Conservation (phyloP, 1,140 invertebrate genomes). For the Camponotus pennsylvanicus region DNA sequence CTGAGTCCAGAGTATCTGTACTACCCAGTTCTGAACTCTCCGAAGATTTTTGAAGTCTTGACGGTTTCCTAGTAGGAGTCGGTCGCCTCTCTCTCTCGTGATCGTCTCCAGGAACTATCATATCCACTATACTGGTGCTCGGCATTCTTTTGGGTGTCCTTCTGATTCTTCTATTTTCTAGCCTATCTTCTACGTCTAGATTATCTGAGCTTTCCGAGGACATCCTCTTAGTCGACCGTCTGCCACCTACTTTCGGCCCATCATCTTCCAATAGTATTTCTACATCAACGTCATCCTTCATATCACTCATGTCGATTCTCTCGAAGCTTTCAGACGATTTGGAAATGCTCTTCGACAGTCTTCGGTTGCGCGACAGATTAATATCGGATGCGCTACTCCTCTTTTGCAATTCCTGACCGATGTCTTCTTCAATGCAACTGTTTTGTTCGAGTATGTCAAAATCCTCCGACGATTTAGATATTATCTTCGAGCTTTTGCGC, state of each 20-base stretch:
- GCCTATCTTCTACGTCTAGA: conserved; percentile 78
- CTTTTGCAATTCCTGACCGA: conserved; percentile 76
- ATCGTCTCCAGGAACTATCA: conserved; percentile 60
- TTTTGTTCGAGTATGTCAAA: conserved; percentile 78
- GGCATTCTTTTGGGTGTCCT: conserved; percentile 78
- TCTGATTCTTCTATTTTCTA: conserved; percentile 75
- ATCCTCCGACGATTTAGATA: conserved; percentile 84
- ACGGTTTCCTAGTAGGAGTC: conserved; percentile 70
- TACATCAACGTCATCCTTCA: conserved; percentile 50
- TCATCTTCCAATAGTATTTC: conserved; percentile 27
- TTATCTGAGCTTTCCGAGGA: conserved; percentile 84
- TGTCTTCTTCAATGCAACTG: conserved; percentile 18
- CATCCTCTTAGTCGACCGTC: conserved; percentile 70
- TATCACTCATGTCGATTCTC: conserved; percentile 70
- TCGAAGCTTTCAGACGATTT: conserved; percentile 82
- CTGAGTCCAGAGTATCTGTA: conserved; percentile 83
- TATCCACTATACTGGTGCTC: conserved; percentile 77
- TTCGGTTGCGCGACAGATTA: conserved; percentile 75
- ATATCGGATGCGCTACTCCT: conserved; percentile 82
- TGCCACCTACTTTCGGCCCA: conserved; percentile 38
- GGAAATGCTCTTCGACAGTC: conserved; percentile 72
- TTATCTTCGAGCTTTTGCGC: conserved; percentile 73
- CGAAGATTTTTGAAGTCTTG: conserved; percentile 83
- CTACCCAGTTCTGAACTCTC: conserved; percentile 85
- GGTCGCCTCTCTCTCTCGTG: conserved; percentile 69